Evolutionary conservation across 1,140 invertebrate species (phyloP).

Genomic region (Drosophila athabasca): DNA sequence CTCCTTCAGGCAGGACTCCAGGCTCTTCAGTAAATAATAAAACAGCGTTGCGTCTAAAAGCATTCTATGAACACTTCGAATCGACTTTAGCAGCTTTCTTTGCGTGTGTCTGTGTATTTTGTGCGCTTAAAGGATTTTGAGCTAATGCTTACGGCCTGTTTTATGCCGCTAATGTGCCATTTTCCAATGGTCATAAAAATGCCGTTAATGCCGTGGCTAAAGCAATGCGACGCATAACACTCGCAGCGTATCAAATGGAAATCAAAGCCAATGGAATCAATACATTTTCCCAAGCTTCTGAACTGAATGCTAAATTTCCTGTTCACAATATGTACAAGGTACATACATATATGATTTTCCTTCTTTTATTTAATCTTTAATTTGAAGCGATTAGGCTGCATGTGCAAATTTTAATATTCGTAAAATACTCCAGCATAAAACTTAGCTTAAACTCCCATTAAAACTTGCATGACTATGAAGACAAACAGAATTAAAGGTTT

Average conservation of each 20-base stretch:
- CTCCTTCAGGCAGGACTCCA: not conserved
- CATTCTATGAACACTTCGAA: slow-evolving; percentile 13
- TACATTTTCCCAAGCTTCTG: not conserved
- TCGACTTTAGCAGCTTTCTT: not conserved
- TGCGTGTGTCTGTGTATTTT: slow-evolving; percentile 19
- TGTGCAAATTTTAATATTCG: too few species aligned
- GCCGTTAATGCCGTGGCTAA: slow-evolving; percentile 33
- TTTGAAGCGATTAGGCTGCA: too few species aligned
- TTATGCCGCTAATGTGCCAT: slow-evolving; percentile 74
- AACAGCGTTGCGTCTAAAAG: slow-evolving; percentile 59
- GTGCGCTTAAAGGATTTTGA: slow-evolving; percentile 71
- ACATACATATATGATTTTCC: too few species aligned
- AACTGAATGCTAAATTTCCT: too few species aligned
- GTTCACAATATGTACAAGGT: too few species aligned
- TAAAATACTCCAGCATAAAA: too few species aligned
- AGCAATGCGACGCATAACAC: slow-evolving; percentile 51
- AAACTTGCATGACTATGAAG: too few species aligned
- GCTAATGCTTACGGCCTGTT: slow-evolving; percentile 62
- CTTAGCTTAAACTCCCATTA: too few species aligned
- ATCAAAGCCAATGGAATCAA: slow-evolving; percentile 37
- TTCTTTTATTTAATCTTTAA: too few species aligned
- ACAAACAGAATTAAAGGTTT: too few species aligned
- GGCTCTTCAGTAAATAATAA: slow-evolving; percentile 54
- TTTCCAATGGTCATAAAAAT: slow-evolving; percentile 75
- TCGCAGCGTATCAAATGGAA: slow-evolving; percentile 49